Conservation (phyloP, 92 coral and sea anemone genomes). For the Micromussa lordhowensis region DNA sequence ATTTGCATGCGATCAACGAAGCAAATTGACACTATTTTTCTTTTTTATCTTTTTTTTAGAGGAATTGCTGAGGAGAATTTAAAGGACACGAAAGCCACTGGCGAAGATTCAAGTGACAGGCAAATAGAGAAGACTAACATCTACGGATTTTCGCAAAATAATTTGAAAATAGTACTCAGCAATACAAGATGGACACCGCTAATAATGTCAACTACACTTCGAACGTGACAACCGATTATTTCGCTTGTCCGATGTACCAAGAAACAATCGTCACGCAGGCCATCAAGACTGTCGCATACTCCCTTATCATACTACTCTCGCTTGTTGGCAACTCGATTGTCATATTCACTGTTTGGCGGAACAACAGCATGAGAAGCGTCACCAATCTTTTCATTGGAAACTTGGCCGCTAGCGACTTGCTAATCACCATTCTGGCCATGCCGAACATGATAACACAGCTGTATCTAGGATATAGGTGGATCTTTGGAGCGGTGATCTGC, state of each 20-base stretch:
- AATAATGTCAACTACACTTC: slow-evolving; percentile 19
- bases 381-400: slow-evolving; percentile 85
- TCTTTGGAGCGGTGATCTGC: slow-evolving; percentile 77
- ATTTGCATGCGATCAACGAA: background rate
- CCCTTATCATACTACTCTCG: slow-evolving; percentile 63
- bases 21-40: background rate
- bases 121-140: background rate
- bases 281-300: slow-evolving; percentile 72
- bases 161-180: background rate
- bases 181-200: background rate
- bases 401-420: slow-evolving; percentile 84
- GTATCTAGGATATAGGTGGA: slow-evolving; percentile 72
- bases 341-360: slow-evolving; percentile 75
- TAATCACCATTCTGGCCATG: slow-evolving; percentile 77
- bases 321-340: slow-evolving; percentile 83
- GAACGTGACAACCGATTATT: slow-evolving; percentile 12
- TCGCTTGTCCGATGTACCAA: slow-evolving; percentile 53
- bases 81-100: background rate
- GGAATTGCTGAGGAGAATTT: background rate
- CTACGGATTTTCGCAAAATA: background rate
- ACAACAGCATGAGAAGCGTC: slow-evolving; percentile 76
- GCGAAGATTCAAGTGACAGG: background rate
- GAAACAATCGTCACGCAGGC: slow-evolving; percentile 66
- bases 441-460: slow-evolving; percentile 87
- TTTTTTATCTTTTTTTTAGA: background rate